Evolutionary conservation across 2,113 vertebrate species (phyloP), one percentile per base, ranked within the genome.

Genomic region (Clarias gariepinus): DNA sequence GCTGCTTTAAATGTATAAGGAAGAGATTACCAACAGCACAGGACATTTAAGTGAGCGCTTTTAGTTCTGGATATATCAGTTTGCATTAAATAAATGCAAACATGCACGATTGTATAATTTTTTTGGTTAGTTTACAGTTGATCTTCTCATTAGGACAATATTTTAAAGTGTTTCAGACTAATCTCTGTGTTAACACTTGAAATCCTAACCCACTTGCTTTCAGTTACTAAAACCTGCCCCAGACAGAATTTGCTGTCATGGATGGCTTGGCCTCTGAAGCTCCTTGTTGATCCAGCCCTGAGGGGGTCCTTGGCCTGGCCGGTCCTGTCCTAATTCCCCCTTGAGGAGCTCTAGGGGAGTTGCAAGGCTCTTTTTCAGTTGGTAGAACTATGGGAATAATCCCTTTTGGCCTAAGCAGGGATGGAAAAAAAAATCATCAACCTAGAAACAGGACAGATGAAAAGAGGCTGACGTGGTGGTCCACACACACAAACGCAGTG

Each of bases 311-410:
- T 68, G 53, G 66, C 30, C 66, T 58, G 10, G 28, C 28, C 16
- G 1, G n/a, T 33, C 33, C 13, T 55, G 52, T 71, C 47, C 84
- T 36, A 79, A 68, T 79, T 33, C 74, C 33, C 52, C 3, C 13
- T 68, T 25, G 25, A 77, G 58, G 36, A 53, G 83, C 41, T 85
- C 74, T 58, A 55, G 57, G 28, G 69, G 68, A 73, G 82, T 58
- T 73, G 52, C 66, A 60, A 68, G 53, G 57, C 18, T n/a, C 66
- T 28, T 57, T 36, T 73, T 68, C 57, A 71, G 58, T 19, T n/a
- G 58, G 15, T 41, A 87, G 85, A 76, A 52, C 86, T 73, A 55
- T 82, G 41, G 60, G 21, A 64, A 30, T 82, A 76, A 87, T 77
- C 68, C 80, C n/a, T 19, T 19, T 21, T 69, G 79, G 33, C 84